Evolutionary conservation across 1,140 invertebrate species (phyloP), one percentile per base, ranked within the genome.

Genomic region (Potamilus streckersoni): DNA sequence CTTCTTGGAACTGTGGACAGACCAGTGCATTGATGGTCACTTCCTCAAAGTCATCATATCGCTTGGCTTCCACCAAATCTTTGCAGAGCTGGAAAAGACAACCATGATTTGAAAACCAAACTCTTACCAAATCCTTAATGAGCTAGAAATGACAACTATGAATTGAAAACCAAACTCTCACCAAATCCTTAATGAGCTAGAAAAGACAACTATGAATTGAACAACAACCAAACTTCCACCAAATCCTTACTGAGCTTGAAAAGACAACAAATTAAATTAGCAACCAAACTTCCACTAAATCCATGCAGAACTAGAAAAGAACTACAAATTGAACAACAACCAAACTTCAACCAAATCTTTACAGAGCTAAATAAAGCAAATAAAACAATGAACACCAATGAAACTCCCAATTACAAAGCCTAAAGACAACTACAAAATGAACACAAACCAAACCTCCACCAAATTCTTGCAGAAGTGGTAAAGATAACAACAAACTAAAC

Each of bases 11-110:
- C n/a, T 66, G 2, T 8, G 74, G 74, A 67, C 74, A 71, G 6
- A 76, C 20, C 74, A 76, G 71, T 19, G 69, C 74, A 20, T 71
- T 69, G 14, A 76, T 61, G 8, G 74, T 59, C 8, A 71, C 58
- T 19, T 76, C 74, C 20, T 76, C 74, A 71, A 76, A 76, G 20
- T 76, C 69, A 55, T 27, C 69, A 20, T 59, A 60, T 31, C 23
- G 57, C 17, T 49, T 38, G 11, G 56, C 65, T 20, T 71, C 63
- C n/a, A 76, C 63, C 62, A 76, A 65, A 38, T 23, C 49, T 27
- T 59, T 60, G 67, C 74, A 63, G 15, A 76, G 55, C 74, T 76
- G 57, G 11, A 76, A 71, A 13, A 31, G n/a, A 65, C 19, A 70
- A 70, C 14, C 1, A 49, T 11, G 11, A 49, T 6, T 49, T 49